phyloP scores from a whole-genome alignment of 1,140 invertebrate genomes.

The Metopolophium dirhodum region DNA sequence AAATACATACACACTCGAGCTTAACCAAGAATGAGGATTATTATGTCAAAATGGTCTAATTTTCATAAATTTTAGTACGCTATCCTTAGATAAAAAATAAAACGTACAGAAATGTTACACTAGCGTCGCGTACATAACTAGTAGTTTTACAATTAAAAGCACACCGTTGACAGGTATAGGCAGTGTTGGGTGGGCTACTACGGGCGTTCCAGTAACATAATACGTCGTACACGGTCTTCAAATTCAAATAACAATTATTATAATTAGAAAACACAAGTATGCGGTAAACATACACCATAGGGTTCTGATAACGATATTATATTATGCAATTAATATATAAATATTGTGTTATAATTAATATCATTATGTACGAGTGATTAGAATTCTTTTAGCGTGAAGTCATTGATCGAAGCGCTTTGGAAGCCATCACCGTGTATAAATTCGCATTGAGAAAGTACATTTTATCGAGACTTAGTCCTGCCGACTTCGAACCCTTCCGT shows the following conservation, averaged over 20 bases:
- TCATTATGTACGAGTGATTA: background rate
- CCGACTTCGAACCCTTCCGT: background rate
- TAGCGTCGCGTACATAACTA: too few relatives aligned
- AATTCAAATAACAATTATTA: background rate
- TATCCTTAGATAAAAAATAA: too few relatives aligned
- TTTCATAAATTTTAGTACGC: too few relatives aligned
- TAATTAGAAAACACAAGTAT: background rate
- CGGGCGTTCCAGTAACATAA: too few relatives aligned
- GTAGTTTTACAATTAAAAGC: too few relatives aligned
- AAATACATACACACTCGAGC: too few relatives aligned
- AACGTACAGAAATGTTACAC: too few relatives aligned
- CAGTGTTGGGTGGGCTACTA: too few relatives aligned
- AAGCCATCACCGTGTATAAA: background rate
- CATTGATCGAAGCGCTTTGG: background rate
- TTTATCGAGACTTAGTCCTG: background rate
- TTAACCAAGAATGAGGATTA: too few relatives aligned
- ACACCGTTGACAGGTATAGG: too few relatives aligned
- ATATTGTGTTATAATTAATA: background rate
- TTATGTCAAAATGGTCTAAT: too few relatives aligned
- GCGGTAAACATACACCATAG: fast-evolving
- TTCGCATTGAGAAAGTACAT: background rate
- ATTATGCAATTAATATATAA: background rate
- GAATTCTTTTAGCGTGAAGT: background rate
- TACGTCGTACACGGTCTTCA: background rate
- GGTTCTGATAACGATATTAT: background rate